phyloP scores from a whole-genome alignment of 1,140 invertebrate species.

The Drosophila rhopaloa region DNA sequence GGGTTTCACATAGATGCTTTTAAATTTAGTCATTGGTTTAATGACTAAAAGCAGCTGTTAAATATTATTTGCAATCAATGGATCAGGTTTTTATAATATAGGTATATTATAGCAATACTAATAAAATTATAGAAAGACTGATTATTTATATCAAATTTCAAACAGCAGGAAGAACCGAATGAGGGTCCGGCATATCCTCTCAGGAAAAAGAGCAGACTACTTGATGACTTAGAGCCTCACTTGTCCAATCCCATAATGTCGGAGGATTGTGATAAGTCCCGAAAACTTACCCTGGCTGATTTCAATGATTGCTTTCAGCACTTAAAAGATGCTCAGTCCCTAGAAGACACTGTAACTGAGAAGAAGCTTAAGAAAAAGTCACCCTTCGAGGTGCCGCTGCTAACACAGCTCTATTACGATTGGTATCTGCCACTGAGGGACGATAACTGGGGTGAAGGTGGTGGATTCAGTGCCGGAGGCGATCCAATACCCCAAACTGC shows the following conservation, averaged over 20 bases:
- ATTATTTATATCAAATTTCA: constrained; percentile 1
- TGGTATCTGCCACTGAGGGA: constrained; percentile 55
- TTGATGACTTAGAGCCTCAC: neutral
- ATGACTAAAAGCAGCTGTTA: no score
- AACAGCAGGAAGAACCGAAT: neutral
- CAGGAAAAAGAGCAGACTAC: neutral
- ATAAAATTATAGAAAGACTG: no score
- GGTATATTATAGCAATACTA: no score
- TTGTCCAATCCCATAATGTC: neutral
- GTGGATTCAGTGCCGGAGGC: neutral
- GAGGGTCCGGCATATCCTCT: neutral
- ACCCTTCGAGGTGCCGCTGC: constrained; percentile 18
- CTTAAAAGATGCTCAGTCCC: constrained; percentile 8
- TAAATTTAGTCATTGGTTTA: no score
- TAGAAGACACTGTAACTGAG: neutral
- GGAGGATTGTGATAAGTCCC: constrained; percentile 16
- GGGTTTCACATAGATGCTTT: no score
- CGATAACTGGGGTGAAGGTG: neutral
- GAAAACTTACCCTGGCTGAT: constrained; percentile 43
- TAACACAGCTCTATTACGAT: constrained; percentile 54
- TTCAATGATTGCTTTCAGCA: constrained; percentile 63
- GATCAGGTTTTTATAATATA: no score
- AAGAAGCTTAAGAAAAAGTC: constrained; percentile 40
- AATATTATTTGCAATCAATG: no score
- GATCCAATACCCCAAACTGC: neutral